Percentiles rank a stretch among this genome's conserved stretches.
These are phyloP conservation scores for Oligia fasciuncula DNA, from an alignment of 2,888 invertebrate species.

Conservation along the genomic window DNA sequence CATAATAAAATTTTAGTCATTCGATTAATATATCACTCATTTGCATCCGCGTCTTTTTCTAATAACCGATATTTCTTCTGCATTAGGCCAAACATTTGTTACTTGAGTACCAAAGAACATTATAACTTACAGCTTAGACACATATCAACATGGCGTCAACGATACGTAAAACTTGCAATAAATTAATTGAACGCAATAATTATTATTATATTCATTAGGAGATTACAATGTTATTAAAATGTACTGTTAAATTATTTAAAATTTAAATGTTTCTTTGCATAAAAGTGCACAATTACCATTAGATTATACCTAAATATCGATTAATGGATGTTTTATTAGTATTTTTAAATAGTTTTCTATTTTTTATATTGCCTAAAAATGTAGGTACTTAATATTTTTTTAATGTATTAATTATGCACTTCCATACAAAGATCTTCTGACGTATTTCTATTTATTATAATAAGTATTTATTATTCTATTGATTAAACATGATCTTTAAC, in stretches of 20 bases:
- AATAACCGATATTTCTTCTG: neutral
- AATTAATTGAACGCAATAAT: conserved; percentile 4
- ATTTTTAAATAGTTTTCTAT: neutral
- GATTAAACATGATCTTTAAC: conserved; percentile 15
- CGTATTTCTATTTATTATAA: neutral
- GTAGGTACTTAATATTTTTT: neutral
- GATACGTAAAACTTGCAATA: conserved; percentile 8
- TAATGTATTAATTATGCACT: conserved; percentile 1
- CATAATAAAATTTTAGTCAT: neutral
- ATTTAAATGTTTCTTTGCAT: conserved; percentile 9
- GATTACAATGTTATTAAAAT: conserved; percentile 23
- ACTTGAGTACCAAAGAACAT: neutral
- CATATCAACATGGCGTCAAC: neutral
- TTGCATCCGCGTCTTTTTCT: neutral
- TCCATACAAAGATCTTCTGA: neutral
- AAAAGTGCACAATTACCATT: conserved; percentile 25
- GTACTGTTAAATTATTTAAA: conserved; percentile 26
- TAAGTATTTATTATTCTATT: conserved; percentile 8
- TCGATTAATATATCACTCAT: neutral
- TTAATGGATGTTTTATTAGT: neutral
- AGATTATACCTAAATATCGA: neutral
- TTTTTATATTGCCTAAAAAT: neutral
- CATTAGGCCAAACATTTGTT: conserved; percentile 20
- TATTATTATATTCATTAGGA: conserved; percentile 27
- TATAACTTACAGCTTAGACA: neutral